phyloP scores from a whole-genome alignment of 2,113 vertebrate genomes.

The Elaphurus davidianus region DNA sequence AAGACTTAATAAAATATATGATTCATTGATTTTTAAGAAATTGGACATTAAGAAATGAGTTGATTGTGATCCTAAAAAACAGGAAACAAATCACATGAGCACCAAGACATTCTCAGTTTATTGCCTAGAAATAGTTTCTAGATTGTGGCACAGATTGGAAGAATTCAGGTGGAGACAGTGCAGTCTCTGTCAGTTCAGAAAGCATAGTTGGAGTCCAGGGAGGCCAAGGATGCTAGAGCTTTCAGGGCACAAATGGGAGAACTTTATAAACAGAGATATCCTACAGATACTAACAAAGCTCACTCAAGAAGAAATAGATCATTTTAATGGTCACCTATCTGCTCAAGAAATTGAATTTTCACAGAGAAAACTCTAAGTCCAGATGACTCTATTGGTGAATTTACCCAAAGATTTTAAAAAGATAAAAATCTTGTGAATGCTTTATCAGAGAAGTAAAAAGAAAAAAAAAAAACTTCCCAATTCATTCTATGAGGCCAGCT shows the following conservation, averaged over 20 bases:
- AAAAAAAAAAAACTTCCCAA: not conserved
- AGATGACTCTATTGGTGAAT: not conserved
- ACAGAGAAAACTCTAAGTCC: not conserved
- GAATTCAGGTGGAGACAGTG: not conserved
- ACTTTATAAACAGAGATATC: not conserved
- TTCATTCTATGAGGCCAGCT: not conserved
- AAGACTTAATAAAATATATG: not conserved
- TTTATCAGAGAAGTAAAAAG: not conserved
- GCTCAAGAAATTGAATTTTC: not conserved
- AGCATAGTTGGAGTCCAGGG: not conserved
- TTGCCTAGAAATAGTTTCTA: not conserved
- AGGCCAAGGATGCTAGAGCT: not conserved
- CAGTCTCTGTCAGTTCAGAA: not conserved
- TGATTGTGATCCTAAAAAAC: not conserved
- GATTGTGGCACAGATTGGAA: not conserved
- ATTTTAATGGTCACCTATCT: not conserved
- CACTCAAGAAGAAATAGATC: not conserved
- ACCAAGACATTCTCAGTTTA: not conserved
- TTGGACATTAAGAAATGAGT: not conserved
- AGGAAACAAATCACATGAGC: not conserved
- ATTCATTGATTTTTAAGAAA: slow-evolving; percentile 39
- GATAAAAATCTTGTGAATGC: not conserved
- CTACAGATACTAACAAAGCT: not conserved
- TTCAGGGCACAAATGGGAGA: not conserved
- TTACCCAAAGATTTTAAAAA: not conserved